Evolutionary conservation across 2,888 invertebrate genomes (phyloP).

Genomic region (Trachelus tabidus): DNA sequence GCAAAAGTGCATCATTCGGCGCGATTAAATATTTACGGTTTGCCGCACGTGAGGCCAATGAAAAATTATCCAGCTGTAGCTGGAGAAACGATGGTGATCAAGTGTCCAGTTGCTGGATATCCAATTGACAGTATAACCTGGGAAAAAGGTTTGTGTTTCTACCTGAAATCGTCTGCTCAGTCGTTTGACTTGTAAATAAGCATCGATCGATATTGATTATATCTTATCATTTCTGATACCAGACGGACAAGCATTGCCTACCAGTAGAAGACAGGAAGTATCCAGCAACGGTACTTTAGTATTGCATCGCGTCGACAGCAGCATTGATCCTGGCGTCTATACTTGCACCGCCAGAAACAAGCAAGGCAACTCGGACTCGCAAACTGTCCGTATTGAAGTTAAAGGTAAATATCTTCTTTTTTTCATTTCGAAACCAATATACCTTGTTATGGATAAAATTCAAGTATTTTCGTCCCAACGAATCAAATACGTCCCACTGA

Average conservation of each 20-base stretch:
- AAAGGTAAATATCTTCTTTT: constrained; percentile 59
- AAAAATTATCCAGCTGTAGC: constrained; percentile 89
- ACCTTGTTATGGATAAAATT: neutral
- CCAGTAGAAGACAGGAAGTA: constrained; percentile 87
- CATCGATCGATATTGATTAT: neutral
- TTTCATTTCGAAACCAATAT: neutral
- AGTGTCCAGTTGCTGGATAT: constrained; percentile 91
- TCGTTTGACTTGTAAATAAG: neutral
- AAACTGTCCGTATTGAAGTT: constrained; percentile 67
- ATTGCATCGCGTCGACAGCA: constrained; percentile 86
- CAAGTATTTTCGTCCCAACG: neutral
- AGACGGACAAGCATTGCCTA: constrained; percentile 88
- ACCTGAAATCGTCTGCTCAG: neutral
- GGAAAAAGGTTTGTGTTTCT: constrained; percentile 80
- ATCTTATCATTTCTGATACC: constrained; percentile 26
- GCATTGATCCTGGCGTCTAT: constrained; percentile 89
- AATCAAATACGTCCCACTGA: neutral
- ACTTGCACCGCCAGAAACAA: constrained; percentile 90
- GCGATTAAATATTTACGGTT: constrained; percentile 87
- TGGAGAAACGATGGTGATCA: constrained; percentile 84
- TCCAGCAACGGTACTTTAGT: constrained; percentile 88
- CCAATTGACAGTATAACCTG: constrained; percentile 89
- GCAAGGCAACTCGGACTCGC: constrained; percentile 81
- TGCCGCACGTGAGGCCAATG: constrained; percentile 89
- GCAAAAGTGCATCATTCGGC: constrained; percentile 85